Evolutionary conservation across 2,113 vertebrate species (phyloP).

Genomic region (Lasiurus borealis): DNA sequence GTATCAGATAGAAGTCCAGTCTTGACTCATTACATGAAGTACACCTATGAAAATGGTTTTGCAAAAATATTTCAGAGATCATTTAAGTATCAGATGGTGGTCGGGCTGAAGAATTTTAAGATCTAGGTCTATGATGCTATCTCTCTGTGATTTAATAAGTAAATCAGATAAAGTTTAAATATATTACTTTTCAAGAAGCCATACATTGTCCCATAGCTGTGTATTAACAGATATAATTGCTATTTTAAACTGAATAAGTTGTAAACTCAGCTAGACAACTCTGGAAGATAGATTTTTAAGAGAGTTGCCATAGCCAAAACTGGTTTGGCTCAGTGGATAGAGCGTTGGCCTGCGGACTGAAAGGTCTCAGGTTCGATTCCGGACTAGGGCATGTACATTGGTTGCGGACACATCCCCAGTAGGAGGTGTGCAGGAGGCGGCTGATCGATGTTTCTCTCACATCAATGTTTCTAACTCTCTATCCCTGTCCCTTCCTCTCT

Average conservation of each 20-base stretch:
- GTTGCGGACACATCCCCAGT: too few species aligned
- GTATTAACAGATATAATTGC: neutral
- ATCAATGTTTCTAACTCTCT: too few species aligned
- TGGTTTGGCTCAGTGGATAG: too few species aligned
- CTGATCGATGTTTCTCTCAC: too few species aligned
- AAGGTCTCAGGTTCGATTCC: too few species aligned
- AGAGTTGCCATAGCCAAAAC: neutral
- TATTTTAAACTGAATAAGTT: conserved; percentile 40
- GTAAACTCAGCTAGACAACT: conserved; percentile 6
- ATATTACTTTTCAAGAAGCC: conserved; percentile 21
- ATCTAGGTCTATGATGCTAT: neutral
- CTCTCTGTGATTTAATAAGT: conserved; percentile 19
- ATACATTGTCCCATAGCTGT: neutral
- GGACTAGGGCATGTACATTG: too few species aligned
- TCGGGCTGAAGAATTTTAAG: neutral
- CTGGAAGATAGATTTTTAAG: neutral
- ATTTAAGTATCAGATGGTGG: neutral
- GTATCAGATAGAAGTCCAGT: neutral
- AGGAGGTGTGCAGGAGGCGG: too few species aligned
- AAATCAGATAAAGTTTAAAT: conserved; percentile 46
- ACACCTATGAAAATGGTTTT: neutral
- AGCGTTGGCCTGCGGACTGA: too few species aligned
- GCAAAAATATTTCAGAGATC: neutral
- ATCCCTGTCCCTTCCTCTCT: too few species aligned
- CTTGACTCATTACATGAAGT: neutral